Percentiles rank a stretch among this genome's conserved stretches.
Evolutionary conservation across 2,888 invertebrate species (phyloP).

Genomic region (Ganaspis brasiliensis): DNA sequence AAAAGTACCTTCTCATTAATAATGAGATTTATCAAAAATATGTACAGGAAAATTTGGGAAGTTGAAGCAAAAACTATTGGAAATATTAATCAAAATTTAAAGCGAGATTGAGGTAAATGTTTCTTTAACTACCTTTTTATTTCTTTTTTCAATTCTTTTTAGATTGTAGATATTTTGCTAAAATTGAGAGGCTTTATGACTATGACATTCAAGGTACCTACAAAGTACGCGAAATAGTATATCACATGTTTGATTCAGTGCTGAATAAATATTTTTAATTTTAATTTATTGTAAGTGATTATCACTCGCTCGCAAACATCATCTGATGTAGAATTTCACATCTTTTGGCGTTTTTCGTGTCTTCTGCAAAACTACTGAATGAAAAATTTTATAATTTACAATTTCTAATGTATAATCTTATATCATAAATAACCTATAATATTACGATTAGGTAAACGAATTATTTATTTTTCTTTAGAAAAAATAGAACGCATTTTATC

Average conservation of each 20-base stretch:
- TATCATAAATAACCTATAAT: no score
- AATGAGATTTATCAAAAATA: no score
- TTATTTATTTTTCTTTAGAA: neutral
- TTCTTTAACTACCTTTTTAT: no score
- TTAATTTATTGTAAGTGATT: constrained; percentile 28
- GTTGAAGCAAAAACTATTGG: no score
- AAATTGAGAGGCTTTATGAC: neutral
- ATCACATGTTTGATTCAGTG: constrained; percentile 37
- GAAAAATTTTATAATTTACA: neutral
- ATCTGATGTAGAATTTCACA: constrained; percentile 13
- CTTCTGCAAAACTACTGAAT: neutral
- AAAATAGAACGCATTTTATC: neutral
- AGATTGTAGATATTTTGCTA: neutral
- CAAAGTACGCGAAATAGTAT: neutral
- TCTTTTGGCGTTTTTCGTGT: neutral
- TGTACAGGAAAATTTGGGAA: no score
- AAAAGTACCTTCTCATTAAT: no score
- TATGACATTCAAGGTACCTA: neutral
- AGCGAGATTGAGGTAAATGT: no score
- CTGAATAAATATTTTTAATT: constrained; percentile 28
- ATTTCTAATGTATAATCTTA: neutral
- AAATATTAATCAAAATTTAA: no score
- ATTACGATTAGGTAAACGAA: no score
- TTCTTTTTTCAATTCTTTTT: no score
- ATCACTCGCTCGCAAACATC: constrained; percentile 13